These are phyloP conservation scores for Oophaga pumilio DNA, from an alignment of 2,113 vertebrate genomes.

Conservation along the genomic window DNA sequence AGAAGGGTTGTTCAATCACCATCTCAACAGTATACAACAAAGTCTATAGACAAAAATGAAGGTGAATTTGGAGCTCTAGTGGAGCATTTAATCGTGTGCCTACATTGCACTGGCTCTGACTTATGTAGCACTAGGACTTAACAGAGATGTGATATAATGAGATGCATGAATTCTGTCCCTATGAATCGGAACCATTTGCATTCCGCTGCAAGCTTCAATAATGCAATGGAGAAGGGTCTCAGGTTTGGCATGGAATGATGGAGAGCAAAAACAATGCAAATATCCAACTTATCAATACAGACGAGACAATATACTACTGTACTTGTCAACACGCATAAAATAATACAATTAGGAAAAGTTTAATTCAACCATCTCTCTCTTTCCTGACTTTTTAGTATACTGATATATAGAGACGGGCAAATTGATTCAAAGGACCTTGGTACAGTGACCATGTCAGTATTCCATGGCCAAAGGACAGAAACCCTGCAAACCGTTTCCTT, in stretches of 20 bases:
- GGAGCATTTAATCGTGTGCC: constrained; percentile 48
- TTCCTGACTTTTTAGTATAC: neutral
- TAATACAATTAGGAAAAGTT: neutral
- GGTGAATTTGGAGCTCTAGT: constrained; percentile 50
- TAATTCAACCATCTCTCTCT: neutral
- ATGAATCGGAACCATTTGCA: constrained; percentile 31
- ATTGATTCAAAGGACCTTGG: no score
- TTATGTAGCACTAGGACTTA: constrained; percentile 31
- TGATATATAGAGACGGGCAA: neutral
- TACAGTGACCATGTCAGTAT: no score
- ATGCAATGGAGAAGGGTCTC: constrained; percentile 3
- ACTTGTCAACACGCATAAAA: neutral
- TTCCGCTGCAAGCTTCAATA: constrained; percentile 2
- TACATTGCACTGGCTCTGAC: constrained; percentile 5
- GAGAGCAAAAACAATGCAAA: constrained; percentile 13
- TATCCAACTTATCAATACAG: neutral
- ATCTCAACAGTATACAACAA: constrained; percentile 16
- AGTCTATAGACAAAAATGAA: constrained; percentile 55
- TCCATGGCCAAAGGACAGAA: no score
- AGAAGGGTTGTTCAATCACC: constrained; percentile 19
- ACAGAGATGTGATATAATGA: constrained; percentile 39
- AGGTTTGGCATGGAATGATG: neutral
- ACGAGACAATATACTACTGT: neutral
- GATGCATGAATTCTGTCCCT: constrained; percentile 39
- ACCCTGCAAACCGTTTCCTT: no score